Conservation (phyloP, 2,797 vertebrate species). For the Typhlichthys eigenmanni region DNA sequence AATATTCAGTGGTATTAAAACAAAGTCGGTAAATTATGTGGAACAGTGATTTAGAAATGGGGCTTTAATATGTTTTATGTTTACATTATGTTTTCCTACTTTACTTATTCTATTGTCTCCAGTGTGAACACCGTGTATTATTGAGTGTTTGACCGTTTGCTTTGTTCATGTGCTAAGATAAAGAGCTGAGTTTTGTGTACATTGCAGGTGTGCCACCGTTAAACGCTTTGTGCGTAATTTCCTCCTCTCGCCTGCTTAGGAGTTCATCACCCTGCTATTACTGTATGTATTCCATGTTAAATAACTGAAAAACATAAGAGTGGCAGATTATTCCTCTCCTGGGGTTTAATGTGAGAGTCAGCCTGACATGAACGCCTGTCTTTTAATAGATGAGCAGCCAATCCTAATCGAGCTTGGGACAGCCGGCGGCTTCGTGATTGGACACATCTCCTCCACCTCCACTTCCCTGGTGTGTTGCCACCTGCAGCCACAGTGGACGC, state of each 20-base stretch:
- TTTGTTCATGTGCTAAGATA: slow-evolving; percentile 28
- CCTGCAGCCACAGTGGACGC: slow-evolving; percentile 32
- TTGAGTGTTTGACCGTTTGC: background rate
- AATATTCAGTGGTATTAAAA: background rate
- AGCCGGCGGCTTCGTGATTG: slow-evolving; percentile 47
- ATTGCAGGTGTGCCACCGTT: slow-evolving; percentile 30
- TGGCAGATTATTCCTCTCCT: slow-evolving; percentile 10
- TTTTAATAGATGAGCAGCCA: slow-evolving; percentile 65
- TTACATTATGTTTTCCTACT: too few species aligned
- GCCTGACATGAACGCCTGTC: slow-evolving; percentile 37
- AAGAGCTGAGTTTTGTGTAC: slow-evolving; percentile 36
- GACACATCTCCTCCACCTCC: slow-evolving; percentile 14
- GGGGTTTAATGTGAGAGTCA: slow-evolving; percentile 12
- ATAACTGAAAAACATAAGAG: too few species aligned
- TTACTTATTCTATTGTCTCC: too few species aligned
- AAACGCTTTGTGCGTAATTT: too few species aligned
- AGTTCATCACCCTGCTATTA: too few species aligned
- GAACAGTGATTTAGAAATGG: background rate
- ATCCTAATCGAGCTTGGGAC: slow-evolving; percentile 46
- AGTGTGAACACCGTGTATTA: background rate
- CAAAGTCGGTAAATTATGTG: too few species aligned
- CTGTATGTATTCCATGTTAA: too few species aligned
- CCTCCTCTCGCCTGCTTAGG: too few species aligned
- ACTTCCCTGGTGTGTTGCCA: slow-evolving; percentile 20
- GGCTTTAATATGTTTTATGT: background rate